Evolutionary conservation across 1,140 invertebrate genomes (phyloP).

Genomic region (Steinernema feltiae): DNA sequence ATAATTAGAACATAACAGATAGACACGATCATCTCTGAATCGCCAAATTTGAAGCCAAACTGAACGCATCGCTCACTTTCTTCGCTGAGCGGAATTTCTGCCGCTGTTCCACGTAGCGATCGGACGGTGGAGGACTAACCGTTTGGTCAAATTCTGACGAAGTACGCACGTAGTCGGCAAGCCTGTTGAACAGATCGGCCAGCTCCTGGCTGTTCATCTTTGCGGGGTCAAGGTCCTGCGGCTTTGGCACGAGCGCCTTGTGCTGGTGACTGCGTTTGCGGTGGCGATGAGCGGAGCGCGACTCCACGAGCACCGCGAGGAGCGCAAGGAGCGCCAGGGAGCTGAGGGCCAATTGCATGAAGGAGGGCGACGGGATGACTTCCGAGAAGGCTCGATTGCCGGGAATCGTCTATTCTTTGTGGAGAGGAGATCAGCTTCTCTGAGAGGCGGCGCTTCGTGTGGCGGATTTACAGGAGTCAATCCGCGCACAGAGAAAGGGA

Average conservation of each 20-base stretch:
- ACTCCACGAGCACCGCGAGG: not conserved
- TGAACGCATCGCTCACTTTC: not conserved
- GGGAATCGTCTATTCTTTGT: too few species aligned
- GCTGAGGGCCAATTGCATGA: not conserved
- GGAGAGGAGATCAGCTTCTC: too few species aligned
- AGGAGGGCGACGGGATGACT: not conserved
- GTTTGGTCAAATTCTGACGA: not conserved
- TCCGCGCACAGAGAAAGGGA: too few species aligned
- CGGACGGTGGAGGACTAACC: not conserved
- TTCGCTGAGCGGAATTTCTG: not conserved
- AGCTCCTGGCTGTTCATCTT: not conserved
- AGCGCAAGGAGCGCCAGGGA: not conserved
- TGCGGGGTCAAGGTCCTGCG: not conserved
- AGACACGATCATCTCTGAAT: not conserved
- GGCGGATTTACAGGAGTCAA: too few species aligned
- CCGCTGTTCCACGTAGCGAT: not conserved
- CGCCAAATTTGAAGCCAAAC: not conserved
- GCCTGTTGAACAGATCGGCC: not conserved
- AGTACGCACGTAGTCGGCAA: not conserved
- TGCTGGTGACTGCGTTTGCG: not conserved
- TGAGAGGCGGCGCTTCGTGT: not conserved
- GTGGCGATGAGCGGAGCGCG: not conserved
- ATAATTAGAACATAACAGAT: not conserved
- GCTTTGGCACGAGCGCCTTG: not conserved
- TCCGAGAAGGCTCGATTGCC: too few species aligned